A percentile compares a stretch with the other conserved stretches of the same genome.
Conservation (phyloP, 1,140 invertebrate genomes). For the Drosophila azteca region DNA sequence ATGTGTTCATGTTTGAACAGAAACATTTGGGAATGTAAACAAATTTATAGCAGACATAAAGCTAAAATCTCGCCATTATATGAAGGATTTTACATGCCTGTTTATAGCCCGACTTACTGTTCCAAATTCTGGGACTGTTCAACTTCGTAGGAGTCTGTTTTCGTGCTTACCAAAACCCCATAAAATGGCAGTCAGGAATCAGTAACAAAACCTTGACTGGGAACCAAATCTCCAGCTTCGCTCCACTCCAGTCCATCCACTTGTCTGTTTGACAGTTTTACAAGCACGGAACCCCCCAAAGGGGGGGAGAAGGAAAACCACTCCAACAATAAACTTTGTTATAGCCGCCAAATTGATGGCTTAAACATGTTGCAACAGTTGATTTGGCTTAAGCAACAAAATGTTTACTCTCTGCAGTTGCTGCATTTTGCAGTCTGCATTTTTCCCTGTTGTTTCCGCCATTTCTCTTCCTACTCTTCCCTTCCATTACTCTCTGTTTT, state of each 20-base stretch:
- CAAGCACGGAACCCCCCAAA: background rate
- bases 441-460: too few relatives aligned
- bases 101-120: too few relatives aligned
- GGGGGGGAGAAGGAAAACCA: background rate
- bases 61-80: too few relatives aligned
- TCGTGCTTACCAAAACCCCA: background rate
- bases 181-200: slow-evolving; percentile 1
- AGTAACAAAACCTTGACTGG: slow-evolving; percentile 5
- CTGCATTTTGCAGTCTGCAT: background rate
- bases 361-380: slow-evolving; percentile 51
- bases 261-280: slow-evolving; percentile 60
- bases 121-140: too few relatives aligned
- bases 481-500: too few relatives aligned
- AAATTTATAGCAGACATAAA: too few relatives aligned
- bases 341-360: slow-evolving; percentile 47
- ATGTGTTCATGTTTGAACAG: too few relatives aligned
- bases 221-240: background rate
- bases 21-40: too few relatives aligned
- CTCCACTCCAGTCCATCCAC: slow-evolving; percentile 29
- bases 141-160: too few relatives aligned
- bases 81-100: too few relatives aligned
- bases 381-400: slow-evolving; percentile 22
- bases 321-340: slow-evolving; percentile 31
- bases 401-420: slow-evolving; percentile 21
- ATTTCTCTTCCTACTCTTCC: too few relatives aligned